Evolutionary conservation across 2,113 vertebrate genomes (phyloP).

Genomic region (Stigmatopora nigra): DNA sequence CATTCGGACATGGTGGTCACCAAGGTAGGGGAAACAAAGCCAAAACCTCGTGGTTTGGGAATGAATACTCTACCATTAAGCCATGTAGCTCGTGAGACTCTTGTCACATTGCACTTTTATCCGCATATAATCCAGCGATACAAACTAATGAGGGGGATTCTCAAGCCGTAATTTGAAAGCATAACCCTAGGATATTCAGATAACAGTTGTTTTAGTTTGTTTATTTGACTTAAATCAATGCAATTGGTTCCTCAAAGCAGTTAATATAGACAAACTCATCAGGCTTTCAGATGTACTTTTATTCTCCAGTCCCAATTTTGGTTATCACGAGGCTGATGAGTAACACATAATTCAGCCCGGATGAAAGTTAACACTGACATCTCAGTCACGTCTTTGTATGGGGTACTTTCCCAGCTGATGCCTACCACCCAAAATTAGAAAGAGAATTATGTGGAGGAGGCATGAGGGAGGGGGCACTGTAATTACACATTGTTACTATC

Average conservation of each 20-base stretch:
- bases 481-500: constrained; percentile 65
- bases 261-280: too few species aligned
- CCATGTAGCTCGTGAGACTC: neutral
- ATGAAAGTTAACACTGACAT: neutral
- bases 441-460: constrained; percentile 46
- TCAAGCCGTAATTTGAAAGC: too few species aligned
- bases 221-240: too few species aligned
- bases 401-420: constrained; percentile 57
- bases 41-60: too few species aligned
- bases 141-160: neutral
- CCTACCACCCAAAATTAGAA: constrained; percentile 33
- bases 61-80: too few species aligned
- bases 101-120: neutral
- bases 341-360: neutral
- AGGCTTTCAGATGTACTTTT: neutral
- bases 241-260: too few species aligned
- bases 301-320: neutral
- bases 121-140: neutral
- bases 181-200: too few species aligned
- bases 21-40: too few species aligned
- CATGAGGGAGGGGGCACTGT: constrained; percentile 32
- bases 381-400: constrained; percentile 11
- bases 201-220: too few species aligned
- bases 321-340: neutral
- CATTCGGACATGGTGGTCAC: too few species aligned